Evolutionary conservation across 2,797 vertebrate species (phyloP).

Genomic region (Cygnus olor): DNA sequence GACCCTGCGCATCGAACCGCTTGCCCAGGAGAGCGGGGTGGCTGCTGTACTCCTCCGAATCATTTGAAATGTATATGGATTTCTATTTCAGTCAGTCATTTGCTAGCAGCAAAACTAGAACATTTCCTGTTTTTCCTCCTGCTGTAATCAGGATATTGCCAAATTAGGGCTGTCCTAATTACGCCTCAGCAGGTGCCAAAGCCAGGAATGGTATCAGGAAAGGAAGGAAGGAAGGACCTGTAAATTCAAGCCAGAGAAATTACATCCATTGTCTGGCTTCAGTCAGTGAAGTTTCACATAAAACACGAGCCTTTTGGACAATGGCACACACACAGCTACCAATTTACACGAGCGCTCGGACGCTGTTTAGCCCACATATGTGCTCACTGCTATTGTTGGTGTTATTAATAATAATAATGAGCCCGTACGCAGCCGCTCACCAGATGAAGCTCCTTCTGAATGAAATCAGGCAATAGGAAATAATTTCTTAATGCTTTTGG

Average conservation of each 20-base stretch:
- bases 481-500: conserved; percentile 3
- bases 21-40: not conserved
- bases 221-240: conserved; percentile 58
- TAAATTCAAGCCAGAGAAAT: conserved; percentile 64
- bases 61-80: conserved; percentile 64
- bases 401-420: not conserved
- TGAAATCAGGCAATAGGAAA: conserved; percentile 9
- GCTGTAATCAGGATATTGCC: conserved; percentile 77
- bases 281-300: not conserved
- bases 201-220: conserved; percentile 23
- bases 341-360: not conserved
- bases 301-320: not conserved
- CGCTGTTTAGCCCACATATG: not conserved
- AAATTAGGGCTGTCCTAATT: conserved; percentile 80
- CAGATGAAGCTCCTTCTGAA: not conserved
- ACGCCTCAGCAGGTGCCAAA: conserved; percentile 77
- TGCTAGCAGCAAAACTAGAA: conserved; percentile 73
- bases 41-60: conserved; percentile 48
- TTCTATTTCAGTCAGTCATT: conserved; percentile 78
- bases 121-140: conserved; percentile 76
- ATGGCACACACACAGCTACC: accelerated
- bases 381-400: not conserved
- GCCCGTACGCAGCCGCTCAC: accelerated
- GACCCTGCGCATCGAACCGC: not conserved
- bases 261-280: conserved; percentile 30